A percentile compares a stretch with the other conserved stretches of the same genome.
Evolutionary conservation across 2,797 vertebrate species (phyloP).

Genomic region (Megalops cyprinoides): DNA sequence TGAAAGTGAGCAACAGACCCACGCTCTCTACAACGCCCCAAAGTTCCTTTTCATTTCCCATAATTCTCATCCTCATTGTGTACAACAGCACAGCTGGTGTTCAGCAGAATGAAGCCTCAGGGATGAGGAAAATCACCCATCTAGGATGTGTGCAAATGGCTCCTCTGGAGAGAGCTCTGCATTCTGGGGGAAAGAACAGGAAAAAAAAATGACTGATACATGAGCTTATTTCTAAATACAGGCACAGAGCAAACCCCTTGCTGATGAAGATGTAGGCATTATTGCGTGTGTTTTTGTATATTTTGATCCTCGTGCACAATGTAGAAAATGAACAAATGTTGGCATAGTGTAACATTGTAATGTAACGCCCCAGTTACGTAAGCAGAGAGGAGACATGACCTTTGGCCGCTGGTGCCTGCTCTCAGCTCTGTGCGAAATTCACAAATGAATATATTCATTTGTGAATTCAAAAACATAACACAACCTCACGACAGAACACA

Average conservation of each 20-base stretch:
- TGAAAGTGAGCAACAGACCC: not conserved
- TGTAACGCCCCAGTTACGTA: not conserved
- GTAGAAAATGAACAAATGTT: slow-evolving; percentile 31
- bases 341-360: slow-evolving; percentile 28
- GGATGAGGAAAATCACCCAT: slow-evolving; percentile 6
- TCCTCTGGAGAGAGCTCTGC: slow-evolving; percentile 9
- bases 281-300: not conserved
- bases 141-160: not conserved
- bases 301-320: not conserved
- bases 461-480: not conserved
- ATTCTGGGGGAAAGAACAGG: slow-evolving; percentile 32
- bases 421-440: no score
- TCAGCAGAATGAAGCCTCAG: not conserved
- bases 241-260: slow-evolving; percentile 33
- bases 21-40: not conserved
- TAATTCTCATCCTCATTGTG: not conserved
- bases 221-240: slow-evolving; percentile 55
- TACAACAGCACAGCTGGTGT: not conserved
- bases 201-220: slow-evolving; percentile 55
- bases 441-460: not conserved
- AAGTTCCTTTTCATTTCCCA: not conserved
- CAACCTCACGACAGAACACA: not conserved
- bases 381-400: not conserved
- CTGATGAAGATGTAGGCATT: not conserved
- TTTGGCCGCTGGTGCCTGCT: not conserved